Evolutionary conservation across 2,888 invertebrate genomes (phyloP).

Genomic region (Seira ritae): DNA sequence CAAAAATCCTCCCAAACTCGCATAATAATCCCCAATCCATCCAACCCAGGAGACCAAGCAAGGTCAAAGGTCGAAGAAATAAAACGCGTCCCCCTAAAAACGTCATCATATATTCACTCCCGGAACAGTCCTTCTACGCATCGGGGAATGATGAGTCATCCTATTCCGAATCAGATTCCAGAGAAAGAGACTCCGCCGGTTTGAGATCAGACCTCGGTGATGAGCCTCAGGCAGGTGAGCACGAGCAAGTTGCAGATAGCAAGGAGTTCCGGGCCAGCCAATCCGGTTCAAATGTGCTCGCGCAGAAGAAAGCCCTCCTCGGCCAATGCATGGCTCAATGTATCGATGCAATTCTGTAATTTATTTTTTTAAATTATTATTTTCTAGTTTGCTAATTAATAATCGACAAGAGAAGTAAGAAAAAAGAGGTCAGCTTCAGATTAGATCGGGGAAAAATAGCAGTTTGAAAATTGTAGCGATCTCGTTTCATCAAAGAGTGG

Average conservation of each 20-base stretch:
- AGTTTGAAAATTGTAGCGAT: constrained; percentile 21
- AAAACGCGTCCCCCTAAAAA: constrained; percentile 53
- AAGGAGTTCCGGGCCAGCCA: constrained; percentile 42
- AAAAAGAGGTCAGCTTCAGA: neutral
- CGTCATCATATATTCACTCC: constrained; percentile 47
- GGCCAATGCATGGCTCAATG: constrained; percentile 61
- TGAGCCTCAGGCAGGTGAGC: neutral
- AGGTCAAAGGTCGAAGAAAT: constrained; percentile 33
- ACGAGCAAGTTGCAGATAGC: constrained; percentile 29
- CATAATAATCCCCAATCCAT: neutral
- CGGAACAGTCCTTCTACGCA: constrained; percentile 50
- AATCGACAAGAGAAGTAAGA: neutral
- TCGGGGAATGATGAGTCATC: constrained; percentile 28
- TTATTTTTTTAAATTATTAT: too few relatives aligned
- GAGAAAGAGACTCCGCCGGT: constrained; percentile 21
- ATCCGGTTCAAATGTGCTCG: neutral
- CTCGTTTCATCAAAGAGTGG: constrained; percentile 36
- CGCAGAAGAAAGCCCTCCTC: constrained; percentile 43
- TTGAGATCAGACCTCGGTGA: constrained; percentile 50
- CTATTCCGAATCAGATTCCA: constrained; percentile 46
- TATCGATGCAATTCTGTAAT: constrained; percentile 54
- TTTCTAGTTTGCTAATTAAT: too few relatives aligned
- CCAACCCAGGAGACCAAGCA: constrained; percentile 3
- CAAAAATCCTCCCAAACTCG: constrained; percentile 43
- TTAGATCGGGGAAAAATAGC: neutral